phyloP scores from a whole-genome alignment of 2,797 vertebrate species.

The Pempheris klunzingeri region DNA sequence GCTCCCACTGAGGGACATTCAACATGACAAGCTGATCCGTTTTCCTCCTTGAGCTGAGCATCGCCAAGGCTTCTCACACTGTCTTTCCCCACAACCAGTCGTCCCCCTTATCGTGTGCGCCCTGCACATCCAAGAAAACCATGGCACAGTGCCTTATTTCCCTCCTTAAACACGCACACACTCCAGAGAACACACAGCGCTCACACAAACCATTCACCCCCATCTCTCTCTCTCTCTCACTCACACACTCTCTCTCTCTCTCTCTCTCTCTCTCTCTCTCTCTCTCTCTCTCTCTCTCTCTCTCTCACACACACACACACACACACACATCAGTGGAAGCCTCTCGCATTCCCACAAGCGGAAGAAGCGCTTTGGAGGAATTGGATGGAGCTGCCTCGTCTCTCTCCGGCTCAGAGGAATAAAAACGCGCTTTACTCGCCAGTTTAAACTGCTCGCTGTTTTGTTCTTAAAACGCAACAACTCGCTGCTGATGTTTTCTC shows the following conservation, averaged over 20 bases:
- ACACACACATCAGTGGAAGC: constrained; percentile 27
- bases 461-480: not conserved
- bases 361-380: constrained; percentile 55
- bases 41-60: not conserved
- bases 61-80: not conserved
- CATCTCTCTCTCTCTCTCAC: constrained; percentile 1
- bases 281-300: not conserved
- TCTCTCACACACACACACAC: not conserved
- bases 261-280: not conserved
- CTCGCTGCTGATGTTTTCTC: not conserved
- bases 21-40: constrained; percentile 10
- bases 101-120: constrained; percentile 17
- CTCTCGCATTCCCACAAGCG: constrained; percentile 66
- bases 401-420: constrained; percentile 39
- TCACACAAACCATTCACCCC: constrained; percentile 30
- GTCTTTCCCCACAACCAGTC: constrained; percentile 8
- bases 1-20: constrained; percentile 1
- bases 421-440: constrained; percentile 20
- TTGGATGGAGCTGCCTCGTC: constrained; percentile 52
- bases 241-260: not conserved
- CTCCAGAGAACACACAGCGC: not conserved
- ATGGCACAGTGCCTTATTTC: constrained; percentile 45
- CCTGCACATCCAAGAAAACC: constrained; percentile 15
- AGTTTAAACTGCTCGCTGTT: not conserved
- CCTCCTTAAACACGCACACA: constrained; percentile 36